Evolutionary conservation across 2,113 vertebrate genomes (phyloP), one percentile per base, ranked within the genome.

Genomic region (Phalacrocorax pelagicus): DNA sequence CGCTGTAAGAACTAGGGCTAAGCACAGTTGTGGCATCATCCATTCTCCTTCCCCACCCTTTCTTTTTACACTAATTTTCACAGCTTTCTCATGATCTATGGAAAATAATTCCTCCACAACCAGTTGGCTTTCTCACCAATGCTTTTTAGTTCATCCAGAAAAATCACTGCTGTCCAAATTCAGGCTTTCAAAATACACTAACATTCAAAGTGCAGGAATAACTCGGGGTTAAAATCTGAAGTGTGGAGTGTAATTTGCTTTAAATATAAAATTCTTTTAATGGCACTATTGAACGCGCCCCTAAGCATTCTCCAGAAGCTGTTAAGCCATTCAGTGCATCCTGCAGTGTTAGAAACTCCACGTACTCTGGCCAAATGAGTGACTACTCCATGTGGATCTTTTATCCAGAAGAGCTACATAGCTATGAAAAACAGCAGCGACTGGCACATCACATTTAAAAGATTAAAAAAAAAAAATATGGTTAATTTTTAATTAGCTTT

Each of bases 271-370:
- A 70, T 74, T 85, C 40, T 83, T 52, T 83, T 65, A 96, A 93
- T 84, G 61, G 73, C 20, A 32, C 61, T 75, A 84, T 3, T 81
- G 77, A 85, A 96, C 86, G 77, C 57, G 49, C 49, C 83, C 67
- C 57, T 81, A 90, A 94, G 88, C 14, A 2, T 81, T 79, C 95
- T 94, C 77, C 83, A 86, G 81, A 93, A 94, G 69, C 88, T 91
- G 36, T 86, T 84, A 96, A 94, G 73, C 69, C 54, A 87, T 94
- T 95, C 92, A 94, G 1, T 58, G 73, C 62, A 62, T 90, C 92
- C 91, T 89, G 92, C 73, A 87, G 80, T 36, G 47, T 78, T 83
- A 67, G 44, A 91, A 93, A 91, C 36, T 75, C 49, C 38, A 49
- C 0, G 3, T 79, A 40, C 38, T 62, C 38, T 65, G 69, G 49